These are phyloP conservation scores for Gasteruption jaculator DNA, from an alignment of 2,888 invertebrate genomes.

Conservation along the genomic window DNA sequence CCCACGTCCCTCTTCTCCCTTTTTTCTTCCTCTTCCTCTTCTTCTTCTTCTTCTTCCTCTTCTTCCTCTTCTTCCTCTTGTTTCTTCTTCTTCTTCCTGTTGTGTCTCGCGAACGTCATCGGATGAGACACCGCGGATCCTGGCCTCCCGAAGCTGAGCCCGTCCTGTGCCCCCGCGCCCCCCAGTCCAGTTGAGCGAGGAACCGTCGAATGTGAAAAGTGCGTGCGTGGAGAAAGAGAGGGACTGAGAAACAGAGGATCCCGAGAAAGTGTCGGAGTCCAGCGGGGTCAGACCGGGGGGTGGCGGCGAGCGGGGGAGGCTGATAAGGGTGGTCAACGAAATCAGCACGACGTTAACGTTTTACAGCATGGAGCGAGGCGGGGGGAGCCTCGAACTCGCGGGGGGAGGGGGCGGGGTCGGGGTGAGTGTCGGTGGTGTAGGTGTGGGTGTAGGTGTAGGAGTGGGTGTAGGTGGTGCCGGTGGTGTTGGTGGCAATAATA, in stretches of 20 bases:
- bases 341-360: constrained; percentile 56
- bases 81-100: constrained; percentile 8
- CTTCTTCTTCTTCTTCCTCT: constrained; percentile 26
- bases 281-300: constrained; percentile 17
- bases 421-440: constrained; percentile 30
- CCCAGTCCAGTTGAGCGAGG: too few relatives aligned
- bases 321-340: constrained; percentile 47
- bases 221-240: constrained; percentile 8
- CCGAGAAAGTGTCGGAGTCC: background rate
- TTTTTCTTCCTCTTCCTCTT: constrained; percentile 6
- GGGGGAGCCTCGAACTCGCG: constrained; percentile 51
- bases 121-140: background rate
- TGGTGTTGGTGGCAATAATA: constrained; percentile 49
- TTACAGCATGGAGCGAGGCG: constrained; percentile 50
- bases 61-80: constrained; percentile 18
- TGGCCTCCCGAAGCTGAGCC: background rate
- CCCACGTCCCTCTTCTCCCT: constrained; percentile 6
- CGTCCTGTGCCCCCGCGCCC: too few relatives aligned
- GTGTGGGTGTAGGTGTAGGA: too few relatives aligned
- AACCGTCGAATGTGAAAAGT: too few relatives aligned
- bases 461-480: too few relatives aligned
- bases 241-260: background rate
- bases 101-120: background rate
- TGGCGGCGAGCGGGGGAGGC: constrained; percentile 20
- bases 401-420: constrained; percentile 34